Base-by-base conservation (phyloP, 2,888 invertebrate genomes). In the Fragum whitleyi region DNA sequence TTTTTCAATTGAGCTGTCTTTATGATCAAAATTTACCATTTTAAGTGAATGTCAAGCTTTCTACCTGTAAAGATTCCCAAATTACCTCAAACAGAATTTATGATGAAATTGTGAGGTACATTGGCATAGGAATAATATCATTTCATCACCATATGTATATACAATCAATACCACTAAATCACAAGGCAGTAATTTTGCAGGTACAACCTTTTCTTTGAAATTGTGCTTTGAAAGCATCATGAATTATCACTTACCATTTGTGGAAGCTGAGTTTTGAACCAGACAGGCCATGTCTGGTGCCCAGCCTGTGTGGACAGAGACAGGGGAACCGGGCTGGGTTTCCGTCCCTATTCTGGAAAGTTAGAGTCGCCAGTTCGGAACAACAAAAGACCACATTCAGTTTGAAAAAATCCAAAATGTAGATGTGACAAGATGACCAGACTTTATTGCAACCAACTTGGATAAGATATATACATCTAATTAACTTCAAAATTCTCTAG, bases 201-300 rank as follows among this genome's bases (percentile, higher is more conserved):
- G n/a, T n/a, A n/a, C n/a, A n/a, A n/a, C n/a, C n/a, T n/a, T n/a
- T n/a, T n/a, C n/a, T n/a, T n/a, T n/a, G n/a, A n/a, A n/a, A n/a
- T n/a, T n/a, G n/a, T n/a, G n/a, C n/a, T n/a, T n/a, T n/a, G n/a
- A n/a, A n/a, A n/a, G 9, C 32, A 36, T 36, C 32, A 6, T 36
- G 32, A 36, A 36, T 36, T 36, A 9, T 36, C 14, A 79, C 83
- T 69, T 71, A 83, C 83, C 79, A 65, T 70, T 72, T 26, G 77
- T 67, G 19, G 83, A 73, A 11, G 84, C 71, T 42, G 83, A 78
- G 76, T 87, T 87, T 74, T 87, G 87, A 55, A 87, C 87, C 69
- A 87, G 78, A 77, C 87, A 87, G 75, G 87, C 87, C 87, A 87
- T 87, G 75, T 84, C 80, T 78, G 78, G 59, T 26, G 51, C 67